phyloP scores from a whole-genome alignment of 2,113 vertebrate species.

The Macrotus californicus region DNA sequence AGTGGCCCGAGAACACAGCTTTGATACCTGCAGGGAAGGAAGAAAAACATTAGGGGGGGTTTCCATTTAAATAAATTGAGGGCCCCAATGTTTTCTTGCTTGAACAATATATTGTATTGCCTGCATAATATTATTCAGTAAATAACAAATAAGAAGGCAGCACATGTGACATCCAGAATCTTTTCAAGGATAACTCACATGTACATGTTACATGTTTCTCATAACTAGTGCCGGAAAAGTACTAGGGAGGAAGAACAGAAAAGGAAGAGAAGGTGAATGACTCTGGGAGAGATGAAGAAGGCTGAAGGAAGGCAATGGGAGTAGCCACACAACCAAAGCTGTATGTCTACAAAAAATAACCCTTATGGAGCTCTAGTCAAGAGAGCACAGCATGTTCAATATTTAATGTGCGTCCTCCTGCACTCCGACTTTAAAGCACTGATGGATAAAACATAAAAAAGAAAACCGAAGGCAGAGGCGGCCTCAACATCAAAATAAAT shows the following conservation, averaged over 20 bases:
- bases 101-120: background rate
- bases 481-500: background rate
- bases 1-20: constrained; percentile 95
- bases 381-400: background rate
- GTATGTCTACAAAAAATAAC: background rate
- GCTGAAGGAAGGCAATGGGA: background rate
- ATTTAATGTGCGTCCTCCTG: background rate
- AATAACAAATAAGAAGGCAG: background rate
- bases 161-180: background rate
- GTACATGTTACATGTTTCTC: background rate
- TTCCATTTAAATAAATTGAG: background rate
- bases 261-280: background rate
- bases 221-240: background rate
- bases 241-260: background rate
- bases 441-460: background rate
- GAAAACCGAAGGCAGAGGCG: background rate
- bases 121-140: background rate
- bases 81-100: background rate
- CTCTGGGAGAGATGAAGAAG: background rate
- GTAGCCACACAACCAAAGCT: background rate
- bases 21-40: constrained; percentile 84
- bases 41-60: background rate
- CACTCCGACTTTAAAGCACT: background rate
- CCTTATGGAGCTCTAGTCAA: background rate
- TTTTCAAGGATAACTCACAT: background rate